A percentile compares a stretch with the other conserved stretches of the same genome.
Conservation (phyloP, 2,888 invertebrate genomes). For the Nomada fabriciana region DNA sequence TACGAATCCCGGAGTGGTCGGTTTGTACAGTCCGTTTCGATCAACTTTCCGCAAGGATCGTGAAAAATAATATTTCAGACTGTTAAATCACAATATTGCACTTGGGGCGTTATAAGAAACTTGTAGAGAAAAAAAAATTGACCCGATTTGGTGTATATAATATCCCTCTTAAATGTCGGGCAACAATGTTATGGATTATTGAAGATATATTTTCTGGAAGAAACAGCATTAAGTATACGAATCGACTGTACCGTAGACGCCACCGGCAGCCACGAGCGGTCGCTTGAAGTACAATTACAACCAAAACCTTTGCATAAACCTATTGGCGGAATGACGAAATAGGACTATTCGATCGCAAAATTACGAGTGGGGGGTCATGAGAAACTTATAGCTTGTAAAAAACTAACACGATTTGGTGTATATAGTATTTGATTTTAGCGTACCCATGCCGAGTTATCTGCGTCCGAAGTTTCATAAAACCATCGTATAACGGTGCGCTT, state of each 20-base stretch:
- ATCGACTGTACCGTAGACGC: constrained; percentile 80
- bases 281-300: constrained; percentile 72
- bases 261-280: constrained; percentile 76
- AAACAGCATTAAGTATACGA: constrained; percentile 44
- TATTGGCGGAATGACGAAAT: constrained; percentile 40
- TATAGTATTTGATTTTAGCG: constrained; percentile 70
- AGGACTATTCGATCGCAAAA: constrained; percentile 71
- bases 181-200: constrained; percentile 72
- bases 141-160: constrained; percentile 78
- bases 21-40: constrained; percentile 69
- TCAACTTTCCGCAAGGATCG: constrained; percentile 26
- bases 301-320: constrained; percentile 29
- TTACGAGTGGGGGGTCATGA: constrained; percentile 77
- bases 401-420: constrained; percentile 77
- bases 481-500: constrained; percentile 44
- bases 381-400: constrained; percentile 75
- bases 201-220: constrained; percentile 65
- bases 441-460: constrained; percentile 64
- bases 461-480: constrained; percentile 26
- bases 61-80: constrained; percentile 44
- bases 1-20: constrained; percentile 70
- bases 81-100: constrained; percentile 72
- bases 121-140: constrained; percentile 78
- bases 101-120: constrained; percentile 75
- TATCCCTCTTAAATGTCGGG: constrained; percentile 52